Evolutionary conservation across 2,888 invertebrate species (phyloP).

Genomic region (Philereme transversata): DNA sequence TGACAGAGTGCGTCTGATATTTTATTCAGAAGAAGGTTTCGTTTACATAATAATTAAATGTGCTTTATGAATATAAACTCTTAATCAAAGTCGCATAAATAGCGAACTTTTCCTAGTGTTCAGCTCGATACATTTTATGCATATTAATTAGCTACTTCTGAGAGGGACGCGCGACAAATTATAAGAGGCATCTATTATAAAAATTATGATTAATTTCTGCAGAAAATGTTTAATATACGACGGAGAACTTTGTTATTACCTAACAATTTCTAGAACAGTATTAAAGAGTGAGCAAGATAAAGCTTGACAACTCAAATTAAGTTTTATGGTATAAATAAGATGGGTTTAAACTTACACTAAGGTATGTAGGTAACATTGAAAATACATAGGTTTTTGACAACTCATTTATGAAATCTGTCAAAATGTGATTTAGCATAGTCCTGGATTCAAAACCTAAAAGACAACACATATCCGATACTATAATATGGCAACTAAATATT

Average conservation of each 20-base stretch:
- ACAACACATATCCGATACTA: no score
- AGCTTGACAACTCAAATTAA: no score
- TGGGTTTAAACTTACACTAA: no score
- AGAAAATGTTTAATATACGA: slow-evolving; percentile 18
- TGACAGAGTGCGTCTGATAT: slow-evolving; percentile 75
- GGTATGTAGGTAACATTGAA: no score
- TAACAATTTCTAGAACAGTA: no score
- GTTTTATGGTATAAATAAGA: no score
- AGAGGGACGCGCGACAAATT: slow-evolving; percentile 43
- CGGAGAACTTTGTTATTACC: slow-evolving; percentile 4
- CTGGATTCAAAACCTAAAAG: no score
- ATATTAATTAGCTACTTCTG: slow-evolving; percentile 66
- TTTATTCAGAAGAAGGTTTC: slow-evolving; percentile 81
- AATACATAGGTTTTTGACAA: no score
- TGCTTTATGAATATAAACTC: slow-evolving; percentile 81
- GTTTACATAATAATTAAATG: slow-evolving; percentile 83
- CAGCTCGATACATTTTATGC: slow-evolving; percentile 74
- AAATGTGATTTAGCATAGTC: no score
- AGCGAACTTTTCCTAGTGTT: slow-evolving; percentile 76
- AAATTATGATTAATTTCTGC: slow-evolving; percentile 37
- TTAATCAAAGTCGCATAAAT: slow-evolving; percentile 76
- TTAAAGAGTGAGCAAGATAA: no score
- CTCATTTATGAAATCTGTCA: no score
- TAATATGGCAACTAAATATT: no score
- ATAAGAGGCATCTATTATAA: slow-evolving; percentile 42